Base-by-base conservation (phyloP, 2,113 vertebrate genomes). In the Erythrocercus mccallii region DNA sequence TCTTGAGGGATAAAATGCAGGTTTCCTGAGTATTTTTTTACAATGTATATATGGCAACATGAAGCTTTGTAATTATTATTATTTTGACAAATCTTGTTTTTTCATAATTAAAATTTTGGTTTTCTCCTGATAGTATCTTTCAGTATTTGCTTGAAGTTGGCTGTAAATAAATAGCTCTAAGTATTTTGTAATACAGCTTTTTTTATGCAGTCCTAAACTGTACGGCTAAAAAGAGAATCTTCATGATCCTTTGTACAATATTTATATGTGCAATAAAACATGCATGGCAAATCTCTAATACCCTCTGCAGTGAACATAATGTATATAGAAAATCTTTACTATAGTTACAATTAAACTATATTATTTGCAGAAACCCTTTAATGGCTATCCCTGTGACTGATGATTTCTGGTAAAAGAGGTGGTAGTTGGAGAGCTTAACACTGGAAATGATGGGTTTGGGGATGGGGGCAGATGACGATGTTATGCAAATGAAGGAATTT, bases 331-430 rank as follows among this genome's bases (percentile, higher is more conserved):
- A 93, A 92, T 88, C 81, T 77, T 93, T 90, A 72, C 66, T 91
- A 90, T 93, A 97, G 98, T 94, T 98, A 97, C 65, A 83, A 97
- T 97, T 99, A 98, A 99, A 97, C 98, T 81, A 40, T 93, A 95
- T 97, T 95, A 95, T 97, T 96, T 98, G 81, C 97, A 96, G 88
- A 96, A 97, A 97, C 56, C 68, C 69, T 81, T 69, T 78, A 81
- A 47, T 48, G 86, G 69, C 69, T 88, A 3, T 74, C 61, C 35
- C 58, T 12, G 20, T 44, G 70, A 23, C 25, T 85, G 68, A 40
- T 31, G 18, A 42, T 31, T 92, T 69, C 24, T 48, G 45, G 30
- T 60, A 6, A 12, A 30, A 53, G 74, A 68, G 37, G 2, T 1
- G n/a, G 47, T 19, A 21, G 3, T 37, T 9, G 60, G 60, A 54